phyloP scores from a whole-genome alignment of 2,113 vertebrate genomes.

The Sakesphorus luctuosus region DNA sequence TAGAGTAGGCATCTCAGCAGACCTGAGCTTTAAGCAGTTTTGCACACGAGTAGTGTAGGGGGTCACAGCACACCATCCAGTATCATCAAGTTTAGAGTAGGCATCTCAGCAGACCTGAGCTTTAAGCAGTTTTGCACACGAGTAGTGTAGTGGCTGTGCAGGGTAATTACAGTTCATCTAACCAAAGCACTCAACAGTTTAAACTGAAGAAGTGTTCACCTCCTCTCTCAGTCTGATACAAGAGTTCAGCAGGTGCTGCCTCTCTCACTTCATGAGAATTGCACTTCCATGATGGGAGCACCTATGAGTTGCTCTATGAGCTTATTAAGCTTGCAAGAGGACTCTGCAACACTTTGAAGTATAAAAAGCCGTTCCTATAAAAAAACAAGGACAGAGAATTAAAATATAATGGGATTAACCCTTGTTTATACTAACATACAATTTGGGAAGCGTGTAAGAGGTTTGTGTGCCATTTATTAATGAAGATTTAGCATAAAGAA shows the following conservation, averaged over 20 bases:
- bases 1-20: not conserved
- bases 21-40: not conserved
- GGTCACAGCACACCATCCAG: not conserved
- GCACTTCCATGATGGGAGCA: not conserved
- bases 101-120: not conserved
- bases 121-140: not conserved
- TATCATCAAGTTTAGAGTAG: accelerated
- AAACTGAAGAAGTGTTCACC: not conserved
- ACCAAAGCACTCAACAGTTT: not conserved
- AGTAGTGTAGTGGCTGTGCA: not conserved
- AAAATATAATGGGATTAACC: constrained; percentile 17
- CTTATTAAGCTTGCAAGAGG: not conserved
- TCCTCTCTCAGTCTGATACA: not conserved
- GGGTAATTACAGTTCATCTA: not conserved
- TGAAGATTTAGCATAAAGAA: not conserved
- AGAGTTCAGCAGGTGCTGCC: not conserved
- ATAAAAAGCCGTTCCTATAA: not conserved
- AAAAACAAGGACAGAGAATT: not conserved
- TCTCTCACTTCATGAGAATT: not conserved
- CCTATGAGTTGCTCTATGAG: not conserved
- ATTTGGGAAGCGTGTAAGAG: not conserved
- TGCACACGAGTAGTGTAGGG: not conserved
- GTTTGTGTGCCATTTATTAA: not conserved
- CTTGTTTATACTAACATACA: not conserved
- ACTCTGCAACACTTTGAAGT: not conserved